These are phyloP conservation scores for Pelodiscus sinensis DNA, from an alignment of 2,113 vertebrate genomes.

Conservation along the genomic window DNA sequence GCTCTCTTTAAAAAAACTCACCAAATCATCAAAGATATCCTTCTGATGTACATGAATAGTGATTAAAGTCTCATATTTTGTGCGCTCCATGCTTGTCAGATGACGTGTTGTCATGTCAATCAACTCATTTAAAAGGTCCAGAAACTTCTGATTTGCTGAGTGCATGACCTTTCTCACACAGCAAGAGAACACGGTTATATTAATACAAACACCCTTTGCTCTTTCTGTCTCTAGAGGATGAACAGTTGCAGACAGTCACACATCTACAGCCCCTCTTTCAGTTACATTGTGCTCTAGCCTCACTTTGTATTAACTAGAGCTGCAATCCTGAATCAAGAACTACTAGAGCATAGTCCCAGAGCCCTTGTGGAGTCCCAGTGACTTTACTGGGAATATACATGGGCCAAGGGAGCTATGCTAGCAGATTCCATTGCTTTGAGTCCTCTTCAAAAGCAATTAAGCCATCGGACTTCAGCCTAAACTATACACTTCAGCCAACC, in stretches of 20 bases:
- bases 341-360: neutral
- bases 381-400: neutral
- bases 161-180: slow-evolving; percentile 72
- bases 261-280: neutral
- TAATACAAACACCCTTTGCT: neutral
- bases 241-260: neutral
- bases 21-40: slow-evolving; percentile 79
- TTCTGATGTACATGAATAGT: slow-evolving; percentile 81
- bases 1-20: slow-evolving; percentile 36
- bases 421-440: neutral
- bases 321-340: neutral
- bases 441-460: neutral
- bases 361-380: neutral
- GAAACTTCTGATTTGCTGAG: slow-evolving; percentile 74
- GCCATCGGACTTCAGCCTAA: neutral
- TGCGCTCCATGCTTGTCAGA: slow-evolving; percentile 75
- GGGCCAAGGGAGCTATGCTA: neutral
- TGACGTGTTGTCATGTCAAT: slow-evolving; percentile 76
- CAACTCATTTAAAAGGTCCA: slow-evolving; percentile 75
- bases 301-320: neutral
- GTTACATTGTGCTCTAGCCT: neutral
- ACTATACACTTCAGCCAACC: neutral
- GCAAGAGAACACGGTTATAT: neutral
- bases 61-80: slow-evolving; percentile 78
- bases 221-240: neutral